Evolutionary conservation across 2,888 invertebrate genomes (phyloP).

Genomic region (Shargacucullia verbasci): DNA sequence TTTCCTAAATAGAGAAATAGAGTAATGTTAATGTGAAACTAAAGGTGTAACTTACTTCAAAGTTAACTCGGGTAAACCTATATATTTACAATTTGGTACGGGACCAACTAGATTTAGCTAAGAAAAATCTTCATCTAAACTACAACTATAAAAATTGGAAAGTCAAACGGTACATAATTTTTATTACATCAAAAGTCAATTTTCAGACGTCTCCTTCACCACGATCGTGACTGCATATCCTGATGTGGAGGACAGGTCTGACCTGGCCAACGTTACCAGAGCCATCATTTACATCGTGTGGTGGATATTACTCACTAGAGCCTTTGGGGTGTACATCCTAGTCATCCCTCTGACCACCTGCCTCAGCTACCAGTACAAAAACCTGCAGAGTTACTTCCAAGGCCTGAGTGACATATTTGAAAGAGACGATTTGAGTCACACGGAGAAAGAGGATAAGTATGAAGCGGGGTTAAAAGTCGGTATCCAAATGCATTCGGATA

Average conservation of each 20-base stretch:
- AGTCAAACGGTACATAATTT: too few relatives aligned
- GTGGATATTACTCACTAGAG: conserved; percentile 58
- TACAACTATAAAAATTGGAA: not conserved
- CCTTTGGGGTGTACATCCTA: conserved; percentile 52
- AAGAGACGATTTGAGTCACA: conserved; percentile 51
- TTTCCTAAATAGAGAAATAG: not conserved
- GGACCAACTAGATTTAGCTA: conserved; percentile 1
- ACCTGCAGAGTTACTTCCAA: conserved; percentile 70
- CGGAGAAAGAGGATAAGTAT: conserved; percentile 65
- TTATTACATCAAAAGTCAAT: not conserved
- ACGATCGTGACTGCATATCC: conserved; percentile 67
- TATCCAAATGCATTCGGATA: conserved; percentile 68
- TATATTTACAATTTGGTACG: not conserved
- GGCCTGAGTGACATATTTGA: conserved; percentile 65
- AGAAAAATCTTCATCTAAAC: conserved; percentile 1
- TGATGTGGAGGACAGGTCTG: conserved; percentile 57
- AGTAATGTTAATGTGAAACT: too few relatives aligned
- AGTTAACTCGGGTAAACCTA: too few relatives aligned
- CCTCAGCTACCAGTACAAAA: conserved; percentile 68
- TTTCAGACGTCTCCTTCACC: conserved; percentile 63
- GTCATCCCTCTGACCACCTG: conserved; percentile 57
- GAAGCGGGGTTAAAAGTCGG: conserved; percentile 67
- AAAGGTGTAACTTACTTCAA: too few relatives aligned
- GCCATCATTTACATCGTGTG: conserved; percentile 55
- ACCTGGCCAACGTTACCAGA: conserved; percentile 49